Conservation (phyloP, 2,113 vertebrate genomes). For the Oriolus oriolus region DNA sequence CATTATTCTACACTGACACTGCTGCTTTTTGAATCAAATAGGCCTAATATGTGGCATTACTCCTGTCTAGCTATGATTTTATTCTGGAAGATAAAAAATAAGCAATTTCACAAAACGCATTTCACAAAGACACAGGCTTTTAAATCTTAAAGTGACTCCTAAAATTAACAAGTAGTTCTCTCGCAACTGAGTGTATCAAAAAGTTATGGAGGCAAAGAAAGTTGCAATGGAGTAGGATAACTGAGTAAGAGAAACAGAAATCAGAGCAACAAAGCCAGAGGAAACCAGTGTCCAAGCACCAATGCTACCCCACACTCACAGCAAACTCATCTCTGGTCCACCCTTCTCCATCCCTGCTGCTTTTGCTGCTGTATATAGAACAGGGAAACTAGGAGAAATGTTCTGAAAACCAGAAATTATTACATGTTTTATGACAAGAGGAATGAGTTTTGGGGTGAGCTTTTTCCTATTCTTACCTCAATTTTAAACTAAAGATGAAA, state of each 20-base stretch:
- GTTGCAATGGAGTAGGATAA: background rate
- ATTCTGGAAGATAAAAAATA: background rate
- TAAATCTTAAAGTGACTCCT: background rate
- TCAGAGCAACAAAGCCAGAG: background rate
- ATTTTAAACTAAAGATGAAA: background rate
- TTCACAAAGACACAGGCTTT: background rate
- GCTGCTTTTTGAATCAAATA: background rate
- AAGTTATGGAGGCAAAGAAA: background rate
- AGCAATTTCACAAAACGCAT: background rate
- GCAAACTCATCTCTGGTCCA: background rate
- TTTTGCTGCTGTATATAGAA: background rate
- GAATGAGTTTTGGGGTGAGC: background rate
- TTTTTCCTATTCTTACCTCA: background rate
- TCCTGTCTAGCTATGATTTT: background rate
- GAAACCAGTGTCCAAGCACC: background rate
- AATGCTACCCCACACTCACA: rapidly evolving
- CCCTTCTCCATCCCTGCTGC: background rate
- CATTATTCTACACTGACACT: background rate
- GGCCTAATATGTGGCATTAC: background rate
- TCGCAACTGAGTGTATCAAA: background rate
- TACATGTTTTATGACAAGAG: background rate
- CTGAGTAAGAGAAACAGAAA: background rate
- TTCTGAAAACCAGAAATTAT: background rate
- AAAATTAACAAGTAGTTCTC: background rate
- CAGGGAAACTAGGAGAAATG: background rate